A percentile compares a stretch with the other conserved stretches of the same genome.
Conservation (phyloP, 2,113 vertebrate species). For the Taurulus bubalis region DNA sequence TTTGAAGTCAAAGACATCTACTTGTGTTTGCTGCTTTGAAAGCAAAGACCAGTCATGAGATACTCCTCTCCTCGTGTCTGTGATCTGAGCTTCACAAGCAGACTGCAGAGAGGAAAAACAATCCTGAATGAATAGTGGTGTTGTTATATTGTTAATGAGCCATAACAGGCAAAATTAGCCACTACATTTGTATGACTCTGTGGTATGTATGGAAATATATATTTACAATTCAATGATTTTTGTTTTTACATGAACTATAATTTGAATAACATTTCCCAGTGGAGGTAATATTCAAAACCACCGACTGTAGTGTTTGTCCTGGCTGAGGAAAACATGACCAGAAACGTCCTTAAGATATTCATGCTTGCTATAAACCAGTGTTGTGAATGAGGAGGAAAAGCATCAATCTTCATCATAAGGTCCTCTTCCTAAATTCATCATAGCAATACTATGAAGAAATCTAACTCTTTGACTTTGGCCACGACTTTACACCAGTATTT, state of each 20-base stretch:
- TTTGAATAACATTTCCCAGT: not conserved
- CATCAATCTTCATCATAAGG: not conserved
- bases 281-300: not conserved
- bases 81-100: slow-evolving; percentile 34
- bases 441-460: not conserved
- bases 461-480: not conserved
- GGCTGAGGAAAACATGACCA: not conserved
- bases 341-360: not conserved
- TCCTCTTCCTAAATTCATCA: not conserved
- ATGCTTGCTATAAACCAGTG: not conserved
- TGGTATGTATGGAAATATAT: not conserved
- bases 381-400: not conserved
- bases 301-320: not conserved
- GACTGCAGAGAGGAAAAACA: not conserved
- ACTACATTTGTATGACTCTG: not conserved
- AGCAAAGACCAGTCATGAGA: slow-evolving; percentile 71
- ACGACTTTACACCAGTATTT: not conserved
- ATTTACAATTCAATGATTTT: not conserved
- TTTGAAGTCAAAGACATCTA: slow-evolving; percentile 56
- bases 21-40: slow-evolving; percentile 48
- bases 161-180: not conserved
- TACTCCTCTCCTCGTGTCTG: slow-evolving; percentile 22
- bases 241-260: not conserved
- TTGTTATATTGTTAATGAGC: slow-evolving; percentile 13
- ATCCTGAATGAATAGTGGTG: not conserved